Base-by-base conservation (phyloP, 1,140 invertebrate species). In the Bicyclus anynana region DNA sequence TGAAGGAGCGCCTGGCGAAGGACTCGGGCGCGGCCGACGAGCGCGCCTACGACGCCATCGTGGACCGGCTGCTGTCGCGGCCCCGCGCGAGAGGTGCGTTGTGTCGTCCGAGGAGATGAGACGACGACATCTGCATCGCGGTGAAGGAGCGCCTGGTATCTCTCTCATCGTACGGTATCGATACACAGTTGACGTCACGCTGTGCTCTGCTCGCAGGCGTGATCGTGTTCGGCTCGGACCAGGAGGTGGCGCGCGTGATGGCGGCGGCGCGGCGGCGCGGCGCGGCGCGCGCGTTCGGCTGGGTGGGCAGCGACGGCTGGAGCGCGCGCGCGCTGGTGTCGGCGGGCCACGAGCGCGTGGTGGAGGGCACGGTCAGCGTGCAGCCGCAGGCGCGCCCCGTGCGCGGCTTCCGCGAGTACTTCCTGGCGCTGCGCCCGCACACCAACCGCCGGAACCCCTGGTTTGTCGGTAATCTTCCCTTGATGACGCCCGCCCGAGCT, bases 301-400 rank as follows among this genome's bases (percentile, higher is more conserved):
- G 97, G 97, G 97, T 98, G 38, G 97, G 97, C 0, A 97, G 95
- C 29, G 97, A 98, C 80, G 97, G 97, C 7, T 97, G 96, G 96
- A 94, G 93, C 69, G 95, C 95, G 5, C 89, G 96, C 23, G 93
- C 95, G 20, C 88, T 98, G 23, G 97, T 98, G 9, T 95, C 94
- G 1, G 93, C 95, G 69, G 95, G 95, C 53, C 96, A 97, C 80
- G 96, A 98, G 81, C 90, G 91, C 0, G 94, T 96, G 87, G 95
- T 97, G 7, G 95, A 96, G 81, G 95, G 96, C 42, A 97, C 97
- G 2, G 90, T 98, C 52, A 96, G 95, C 12, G 95, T 98, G 2
- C 96, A 97, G 79, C 97, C 97, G 0, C 94, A 95, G 68, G 96
- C 96, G 3, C 95, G 96, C 84, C 93, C 94, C 2, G 95, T 98